Base-by-base conservation (phyloP, 2,113 vertebrate species). In the Lathamus discolor region DNA sequence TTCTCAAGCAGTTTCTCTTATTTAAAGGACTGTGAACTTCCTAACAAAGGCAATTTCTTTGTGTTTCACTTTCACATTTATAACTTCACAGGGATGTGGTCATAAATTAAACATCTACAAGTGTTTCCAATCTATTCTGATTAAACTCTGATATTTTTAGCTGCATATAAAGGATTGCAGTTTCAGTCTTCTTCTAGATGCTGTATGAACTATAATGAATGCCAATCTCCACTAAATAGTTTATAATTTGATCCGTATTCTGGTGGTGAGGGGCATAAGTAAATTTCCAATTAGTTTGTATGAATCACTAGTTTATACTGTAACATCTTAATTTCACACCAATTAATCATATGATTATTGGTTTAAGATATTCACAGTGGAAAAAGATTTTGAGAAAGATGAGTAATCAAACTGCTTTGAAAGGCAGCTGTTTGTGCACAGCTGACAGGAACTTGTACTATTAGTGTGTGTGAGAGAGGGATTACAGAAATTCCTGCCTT, bases 131-230 rank as follows among this genome's bases (percentile, higher is more conserved):
- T 81, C 13, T 75, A 59, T 83, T 88, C 68, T 82, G 64, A 78
- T 91, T 84, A 91, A 95, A 82, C 23, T 49, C 74, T 63, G 20
- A 31, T 92, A 89, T 91, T 93, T 96, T 89, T 87, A 90, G 52
- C 62, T 85, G 8, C 23, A 23, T 73, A 31, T 31, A 87, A 85
- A 79, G 6, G 8, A 16, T 49, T 84, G 24, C 18, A 7, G 3
- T 68, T 84, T 81, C 83, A 64, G 5, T 6, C 11, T 8, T 92
- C 37, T 83, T 88, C 41, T 69, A 79, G 37, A 13, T 75, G 17
- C 3, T 6, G 1, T 52, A 57, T 15, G 61, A 81, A 29, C 10
- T 35, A 22, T 27, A 90, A 52, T 46, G n/a, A 74, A 86, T 73
- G 48, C 13, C 69, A 81, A 1, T 41, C 20, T 88, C 54, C 72